A percentile compares a stretch with the other conserved stretches of the same genome.
phyloP scores from a whole-genome alignment of 1,140 invertebrate species.

The Scaptomyza graminum region DNA sequence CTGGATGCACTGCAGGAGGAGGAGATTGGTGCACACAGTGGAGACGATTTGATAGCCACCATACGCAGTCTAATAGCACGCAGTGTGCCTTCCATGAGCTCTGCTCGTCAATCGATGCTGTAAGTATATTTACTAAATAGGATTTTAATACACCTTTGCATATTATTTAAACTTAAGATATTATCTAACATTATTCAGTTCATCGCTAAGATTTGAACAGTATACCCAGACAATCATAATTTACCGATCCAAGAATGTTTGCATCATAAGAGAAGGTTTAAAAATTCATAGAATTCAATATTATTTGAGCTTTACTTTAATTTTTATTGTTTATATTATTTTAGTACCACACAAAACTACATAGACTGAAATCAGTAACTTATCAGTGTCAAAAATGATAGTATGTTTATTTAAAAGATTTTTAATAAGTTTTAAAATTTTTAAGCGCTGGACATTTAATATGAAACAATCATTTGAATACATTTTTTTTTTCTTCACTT shows the following conservation, averaged over 20 bases:
- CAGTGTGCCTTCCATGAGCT: slow-evolving; percentile 45
- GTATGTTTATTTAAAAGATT: too few relatives aligned
- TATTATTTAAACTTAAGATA: too few relatives aligned
- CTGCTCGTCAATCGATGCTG: slow-evolving; percentile 56
- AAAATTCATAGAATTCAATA: too few relatives aligned
- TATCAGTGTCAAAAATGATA: too few relatives aligned
- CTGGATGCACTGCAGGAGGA: slow-evolving; percentile 90
- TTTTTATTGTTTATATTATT: too few relatives aligned
- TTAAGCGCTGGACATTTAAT: too few relatives aligned
- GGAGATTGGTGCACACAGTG: slow-evolving; percentile 78
- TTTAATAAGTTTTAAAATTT: too few relatives aligned
- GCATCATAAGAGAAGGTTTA: too few relatives aligned
- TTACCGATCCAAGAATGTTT: not conserved
- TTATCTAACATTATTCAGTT: not conserved
- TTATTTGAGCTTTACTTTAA: too few relatives aligned
- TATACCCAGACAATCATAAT: not conserved
- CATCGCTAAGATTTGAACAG: not conserved
- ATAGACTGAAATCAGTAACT: too few relatives aligned
- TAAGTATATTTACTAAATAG: slow-evolving; percentile 43
- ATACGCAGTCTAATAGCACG: slow-evolving; percentile 71
- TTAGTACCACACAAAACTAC: too few relatives aligned
- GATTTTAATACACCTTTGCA: not conserved
- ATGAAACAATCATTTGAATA: not conserved
- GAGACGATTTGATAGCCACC: slow-evolving; percentile 74
- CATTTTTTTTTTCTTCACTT: not conserved